phyloP scores from a whole-genome alignment of 2,113 vertebrate genomes.

The Leucoraja erinaceus region DNA sequence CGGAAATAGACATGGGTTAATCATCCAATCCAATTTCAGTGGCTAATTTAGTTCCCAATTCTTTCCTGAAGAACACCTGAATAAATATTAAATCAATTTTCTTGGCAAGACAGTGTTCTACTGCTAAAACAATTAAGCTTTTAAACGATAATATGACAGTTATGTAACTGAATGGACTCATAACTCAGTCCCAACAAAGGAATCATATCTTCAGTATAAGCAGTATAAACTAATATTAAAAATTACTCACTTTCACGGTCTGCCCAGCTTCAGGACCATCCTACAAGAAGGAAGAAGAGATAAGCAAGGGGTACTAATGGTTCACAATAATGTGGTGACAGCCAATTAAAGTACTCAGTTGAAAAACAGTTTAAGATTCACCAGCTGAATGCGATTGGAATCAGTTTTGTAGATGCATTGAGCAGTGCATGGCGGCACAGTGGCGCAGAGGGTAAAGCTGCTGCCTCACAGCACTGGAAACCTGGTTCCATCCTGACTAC shows the following conservation, averaged over 20 bases:
- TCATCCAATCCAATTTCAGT: too few relatives aligned
- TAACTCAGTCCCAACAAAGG: constrained; percentile 41
- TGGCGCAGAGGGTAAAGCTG: too few relatives aligned
- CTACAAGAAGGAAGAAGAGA: constrained; percentile 51
- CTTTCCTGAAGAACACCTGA: constrained; percentile 14
- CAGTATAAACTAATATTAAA: constrained; percentile 52
- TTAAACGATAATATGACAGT: constrained; percentile 55
- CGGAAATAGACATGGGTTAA: too few relatives aligned
- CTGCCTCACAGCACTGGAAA: too few relatives aligned
- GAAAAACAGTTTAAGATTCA: not conserved
- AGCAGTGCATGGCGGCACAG: not conserved
- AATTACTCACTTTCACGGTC: constrained; percentile 83
- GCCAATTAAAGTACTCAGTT: not conserved
- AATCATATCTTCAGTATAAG: constrained; percentile 52
- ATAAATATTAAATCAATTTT: constrained; percentile 24
- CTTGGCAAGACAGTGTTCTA: not conserved
- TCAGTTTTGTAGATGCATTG: not conserved
- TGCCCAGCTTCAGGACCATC: constrained; percentile 87
- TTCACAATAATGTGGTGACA: not conserved
- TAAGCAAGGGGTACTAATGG: not conserved
- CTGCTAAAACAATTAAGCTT: not conserved
- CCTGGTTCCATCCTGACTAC: too few relatives aligned
- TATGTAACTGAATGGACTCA: constrained; percentile 60
- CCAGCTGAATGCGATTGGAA: not conserved
- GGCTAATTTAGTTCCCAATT: not conserved